Evolutionary conservation across 2,797 vertebrate species (phyloP).

Genomic region (Orestias chungarensis): DNA sequence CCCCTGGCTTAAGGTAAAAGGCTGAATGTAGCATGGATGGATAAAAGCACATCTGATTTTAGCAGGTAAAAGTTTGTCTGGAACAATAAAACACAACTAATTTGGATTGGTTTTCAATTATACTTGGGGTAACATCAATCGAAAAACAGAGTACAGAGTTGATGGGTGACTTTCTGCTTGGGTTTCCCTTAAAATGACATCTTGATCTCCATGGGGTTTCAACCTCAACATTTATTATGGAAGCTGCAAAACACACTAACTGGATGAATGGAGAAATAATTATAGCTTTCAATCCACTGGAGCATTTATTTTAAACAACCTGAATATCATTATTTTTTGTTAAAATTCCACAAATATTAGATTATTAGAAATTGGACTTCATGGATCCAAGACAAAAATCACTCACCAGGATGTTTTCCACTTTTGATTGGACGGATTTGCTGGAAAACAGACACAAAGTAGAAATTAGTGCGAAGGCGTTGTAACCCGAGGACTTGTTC

Average conservation of each 20-base stretch:
- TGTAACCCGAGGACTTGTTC: slow-evolving; percentile 72
- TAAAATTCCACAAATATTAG: not conserved
- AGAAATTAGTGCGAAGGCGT: slow-evolving; percentile 70
- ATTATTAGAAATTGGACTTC: not conserved
- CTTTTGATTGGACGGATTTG: slow-evolving; percentile 99
- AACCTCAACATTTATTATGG: too few relatives aligned
- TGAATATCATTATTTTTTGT: not conserved
- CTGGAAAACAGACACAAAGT: slow-evolving; percentile 84
- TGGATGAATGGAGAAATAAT: not conserved
- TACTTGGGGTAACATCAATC: not conserved
- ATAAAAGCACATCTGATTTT: not conserved
- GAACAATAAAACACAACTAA: not conserved
- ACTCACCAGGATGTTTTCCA: slow-evolving; percentile 99
- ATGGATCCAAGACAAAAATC: slow-evolving; percentile 21
- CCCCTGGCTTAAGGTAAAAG: not conserved
- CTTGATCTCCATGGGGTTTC: too few relatives aligned
- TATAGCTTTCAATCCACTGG: not conserved
- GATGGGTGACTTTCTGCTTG: not conserved
- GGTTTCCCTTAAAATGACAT: too few relatives aligned
- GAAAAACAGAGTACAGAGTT: not conserved
- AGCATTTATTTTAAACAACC: not conserved
- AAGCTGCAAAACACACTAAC: too few relatives aligned
- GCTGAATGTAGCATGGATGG: not conserved
- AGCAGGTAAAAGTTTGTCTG: not conserved
- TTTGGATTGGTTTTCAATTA: not conserved